These are phyloP conservation scores for Nephrotoma guestfalica DNA, from an alignment of 2,888 invertebrate genomes.

Conservation along the genomic window DNA sequence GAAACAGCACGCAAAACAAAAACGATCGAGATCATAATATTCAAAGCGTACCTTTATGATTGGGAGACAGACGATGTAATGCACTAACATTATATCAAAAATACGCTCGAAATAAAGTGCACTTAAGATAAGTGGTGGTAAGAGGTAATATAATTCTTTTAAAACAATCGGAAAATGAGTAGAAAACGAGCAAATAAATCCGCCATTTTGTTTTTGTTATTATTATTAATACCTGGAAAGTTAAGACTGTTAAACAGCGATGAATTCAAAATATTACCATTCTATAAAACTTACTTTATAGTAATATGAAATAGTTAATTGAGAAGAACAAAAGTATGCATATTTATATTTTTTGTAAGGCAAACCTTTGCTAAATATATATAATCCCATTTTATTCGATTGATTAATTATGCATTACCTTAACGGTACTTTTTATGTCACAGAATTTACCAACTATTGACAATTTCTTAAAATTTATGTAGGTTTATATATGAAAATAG, in stretches of 20 bases:
- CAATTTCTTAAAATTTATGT: neutral
- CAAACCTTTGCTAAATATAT: neutral
- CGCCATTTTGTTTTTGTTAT: neutral
- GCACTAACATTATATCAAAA: neutral
- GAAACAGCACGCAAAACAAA: neutral
- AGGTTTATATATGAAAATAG: neutral
- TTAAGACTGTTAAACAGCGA: neutral
- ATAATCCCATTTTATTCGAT: neutral
- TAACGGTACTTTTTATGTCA: neutral
- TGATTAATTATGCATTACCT: neutral
- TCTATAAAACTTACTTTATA: neutral
- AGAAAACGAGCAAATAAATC: neutral
- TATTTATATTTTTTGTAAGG: neutral
- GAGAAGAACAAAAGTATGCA: neutral
- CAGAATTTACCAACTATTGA: neutral
- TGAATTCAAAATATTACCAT: neutral
- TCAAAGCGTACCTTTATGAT: neutral
- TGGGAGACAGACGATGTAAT: neutral
- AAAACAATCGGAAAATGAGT: neutral
- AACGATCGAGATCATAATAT: neutral
- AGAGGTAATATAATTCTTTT: neutral
- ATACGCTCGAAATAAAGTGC: neutral
- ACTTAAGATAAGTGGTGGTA: neutral
- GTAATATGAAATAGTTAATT: neutral
- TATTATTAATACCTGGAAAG: neutral